phyloP scores from a whole-genome alignment of 2,888 invertebrate species.

The Tipula unca region DNA sequence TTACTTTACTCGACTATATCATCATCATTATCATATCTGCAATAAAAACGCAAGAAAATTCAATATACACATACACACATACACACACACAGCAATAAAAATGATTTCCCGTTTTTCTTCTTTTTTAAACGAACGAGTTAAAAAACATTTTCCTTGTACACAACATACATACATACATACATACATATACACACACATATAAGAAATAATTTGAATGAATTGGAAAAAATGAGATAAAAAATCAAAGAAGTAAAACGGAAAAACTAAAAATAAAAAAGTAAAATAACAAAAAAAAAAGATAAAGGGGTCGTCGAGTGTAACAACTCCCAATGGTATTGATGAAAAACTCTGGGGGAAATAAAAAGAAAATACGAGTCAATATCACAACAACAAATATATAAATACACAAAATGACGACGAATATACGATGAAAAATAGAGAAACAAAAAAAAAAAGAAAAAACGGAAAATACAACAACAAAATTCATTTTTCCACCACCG shows the following conservation, averaged over 20 bases:
- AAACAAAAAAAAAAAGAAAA: background rate
- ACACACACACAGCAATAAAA: background rate
- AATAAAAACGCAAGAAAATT: background rate
- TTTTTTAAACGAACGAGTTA: background rate
- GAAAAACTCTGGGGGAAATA: constrained; percentile 20
- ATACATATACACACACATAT: background rate
- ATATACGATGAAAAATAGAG: background rate
- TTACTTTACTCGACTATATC: background rate
- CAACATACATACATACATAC: background rate
- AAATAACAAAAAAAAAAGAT: background rate
- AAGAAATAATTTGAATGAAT: background rate
- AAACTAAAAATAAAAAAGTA: constrained; percentile 14
- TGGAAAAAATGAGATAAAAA: constrained; percentile 8
- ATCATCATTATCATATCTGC: background rate
- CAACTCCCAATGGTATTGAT: constrained; percentile 21
- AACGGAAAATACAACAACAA: constrained; percentile 9
- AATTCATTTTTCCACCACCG: background rate
- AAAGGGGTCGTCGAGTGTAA: constrained; percentile 20
- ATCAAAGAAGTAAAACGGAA: constrained; percentile 9
- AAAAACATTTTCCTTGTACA: background rate
- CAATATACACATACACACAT: background rate
- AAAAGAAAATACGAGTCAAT: constrained; percentile 20
- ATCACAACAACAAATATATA: constrained; percentile 14
- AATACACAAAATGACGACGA: constrained; percentile 15
- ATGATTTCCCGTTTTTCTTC: background rate